Percentiles rank a stretch among this genome's conserved stretches.
Evolutionary conservation across 2,888 invertebrate species (phyloP).

Genomic region (Xylophagus ater): DNA sequence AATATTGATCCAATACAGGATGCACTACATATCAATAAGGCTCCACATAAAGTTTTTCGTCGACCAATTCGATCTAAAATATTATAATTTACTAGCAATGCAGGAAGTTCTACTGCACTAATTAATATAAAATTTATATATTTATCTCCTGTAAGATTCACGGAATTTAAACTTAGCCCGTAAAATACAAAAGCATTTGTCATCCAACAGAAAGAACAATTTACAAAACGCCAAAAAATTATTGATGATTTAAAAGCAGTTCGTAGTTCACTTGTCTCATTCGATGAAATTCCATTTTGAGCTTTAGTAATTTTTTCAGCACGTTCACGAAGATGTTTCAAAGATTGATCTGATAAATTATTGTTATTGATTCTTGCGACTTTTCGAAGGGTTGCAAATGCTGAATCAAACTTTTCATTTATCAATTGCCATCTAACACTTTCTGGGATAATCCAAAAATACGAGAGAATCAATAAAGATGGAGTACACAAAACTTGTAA

Average conservation of each 20-base stretch:
- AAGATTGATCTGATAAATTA: conserved; percentile 43
- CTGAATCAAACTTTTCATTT: conserved; percentile 45
- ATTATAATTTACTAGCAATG: conserved; percentile 51
- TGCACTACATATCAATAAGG: conserved; percentile 50
- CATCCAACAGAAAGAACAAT: conserved; percentile 68
- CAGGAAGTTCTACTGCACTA: conserved; percentile 56
- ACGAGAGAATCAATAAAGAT: conserved; percentile 52
- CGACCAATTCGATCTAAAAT: conserved; percentile 54
- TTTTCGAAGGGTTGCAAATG: conserved; percentile 46
- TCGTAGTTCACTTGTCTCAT: conserved; percentile 5
- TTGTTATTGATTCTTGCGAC: conserved; percentile 55
- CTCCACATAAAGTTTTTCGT: conserved; percentile 51
- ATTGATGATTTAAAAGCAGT: conserved; percentile 17
- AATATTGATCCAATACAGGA: conserved; percentile 25
- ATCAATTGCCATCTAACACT: conserved; percentile 66
- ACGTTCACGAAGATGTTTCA: conserved; percentile 31
- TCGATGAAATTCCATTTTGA: conserved; percentile 6
- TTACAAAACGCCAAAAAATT: conserved; percentile 36
- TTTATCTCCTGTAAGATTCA: conserved; percentile 58
- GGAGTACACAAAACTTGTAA: conserved; percentile 55
- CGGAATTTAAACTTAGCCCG: conserved; percentile 67
- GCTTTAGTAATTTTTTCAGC: too few relatives aligned
- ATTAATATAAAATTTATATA: conserved; percentile 60
- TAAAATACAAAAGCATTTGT: conserved; percentile 70
- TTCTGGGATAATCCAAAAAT: conserved; percentile 58